Evolutionary conservation across 2,113 vertebrate genomes (phyloP).

Genomic region (Zapornia atra): DNA sequence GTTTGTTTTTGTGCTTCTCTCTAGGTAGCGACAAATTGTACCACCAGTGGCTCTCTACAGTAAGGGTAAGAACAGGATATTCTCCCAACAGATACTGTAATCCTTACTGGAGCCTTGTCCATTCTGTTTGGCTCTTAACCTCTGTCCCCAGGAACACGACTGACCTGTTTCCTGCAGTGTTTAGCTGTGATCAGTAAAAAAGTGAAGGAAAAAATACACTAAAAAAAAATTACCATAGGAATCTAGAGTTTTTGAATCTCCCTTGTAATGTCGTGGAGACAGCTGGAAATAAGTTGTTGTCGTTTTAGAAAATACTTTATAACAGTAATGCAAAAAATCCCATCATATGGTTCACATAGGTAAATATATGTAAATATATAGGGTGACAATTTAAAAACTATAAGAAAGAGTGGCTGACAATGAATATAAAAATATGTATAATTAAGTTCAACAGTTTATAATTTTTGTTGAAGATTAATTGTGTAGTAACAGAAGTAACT

Average conservation of each 20-base stretch:
- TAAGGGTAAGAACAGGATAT: constrained; percentile 85
- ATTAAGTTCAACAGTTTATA: background rate
- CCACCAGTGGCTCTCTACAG: constrained; percentile 96
- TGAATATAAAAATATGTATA: background rate
- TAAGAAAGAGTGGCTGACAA: background rate
- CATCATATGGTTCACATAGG: background rate
- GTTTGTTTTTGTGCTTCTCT: constrained; percentile 38
- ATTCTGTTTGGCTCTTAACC: background rate
- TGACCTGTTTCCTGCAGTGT: background rate
- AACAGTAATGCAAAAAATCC: background rate
- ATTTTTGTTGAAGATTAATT: background rate
- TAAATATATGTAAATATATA: background rate
- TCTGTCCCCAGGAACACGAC: background rate
- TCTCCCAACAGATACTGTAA: background rate
- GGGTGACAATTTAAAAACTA: background rate
- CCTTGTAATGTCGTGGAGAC: background rate
- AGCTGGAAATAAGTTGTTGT: background rate
- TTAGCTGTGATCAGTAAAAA: background rate
- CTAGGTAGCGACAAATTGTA: constrained; percentile 94
- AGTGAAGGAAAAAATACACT: background rate
- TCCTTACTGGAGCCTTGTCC: background rate
- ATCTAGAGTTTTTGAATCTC: background rate
- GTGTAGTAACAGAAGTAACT: background rate
- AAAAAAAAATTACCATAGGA: background rate
- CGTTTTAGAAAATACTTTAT: background rate